Base-by-base conservation (phyloP, 2,113 vertebrate genomes). In the Centropus unirufus region DNA sequence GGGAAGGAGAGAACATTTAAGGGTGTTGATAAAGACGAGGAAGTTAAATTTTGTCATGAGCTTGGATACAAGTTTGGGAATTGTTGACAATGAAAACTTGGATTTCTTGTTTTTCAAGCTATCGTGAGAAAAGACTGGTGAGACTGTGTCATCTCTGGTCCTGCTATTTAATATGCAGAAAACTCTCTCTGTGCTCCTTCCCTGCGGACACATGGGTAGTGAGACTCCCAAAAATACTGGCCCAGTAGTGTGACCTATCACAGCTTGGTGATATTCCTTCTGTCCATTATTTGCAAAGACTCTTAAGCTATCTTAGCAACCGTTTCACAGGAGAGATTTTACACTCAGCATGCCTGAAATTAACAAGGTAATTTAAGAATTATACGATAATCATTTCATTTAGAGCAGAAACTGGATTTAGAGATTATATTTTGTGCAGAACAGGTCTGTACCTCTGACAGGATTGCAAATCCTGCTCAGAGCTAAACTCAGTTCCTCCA, bases 11-110 rank as follows among this genome's bases (percentile, higher is more conserved):
- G 8, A 9, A 34, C 19, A 17, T 22, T 20, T 4, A 2, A 5
- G 5, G 14, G 34, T 57, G 11, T n/a, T 32, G 58, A 1, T 34
- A 12, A 27, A 58, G 27, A 26, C 11, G 27, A 30, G 61, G 52
- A 40, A 18, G 34, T 36, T 82, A 52, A 22, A 3, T 84, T 57
- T 80, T 87, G 29, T 15, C 18, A 0, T 8, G 40, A 26, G 12
- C 24, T 52, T 76, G 61, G 57, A 73, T 87, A 6, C 19, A 12
- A 34, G 34, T 32, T 4, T 42, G 27, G 52, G 54, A 68, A 26
- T 54, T 0, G 0, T 0, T 40, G 30, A 39, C 44, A 49, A 1
- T 11, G 58, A 52, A 36, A 24, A 61, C 19, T 12, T 70, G 22
- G 10, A 51, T 83, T 66, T 76, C 24, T 26, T 29, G n/a, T 40